Percentiles rank a stretch among this genome's conserved stretches.
These are phyloP conservation scores for Sterrhoptilus dennistouni DNA, from an alignment of 2,113 vertebrate genomes.

Conservation along the genomic window DNA sequence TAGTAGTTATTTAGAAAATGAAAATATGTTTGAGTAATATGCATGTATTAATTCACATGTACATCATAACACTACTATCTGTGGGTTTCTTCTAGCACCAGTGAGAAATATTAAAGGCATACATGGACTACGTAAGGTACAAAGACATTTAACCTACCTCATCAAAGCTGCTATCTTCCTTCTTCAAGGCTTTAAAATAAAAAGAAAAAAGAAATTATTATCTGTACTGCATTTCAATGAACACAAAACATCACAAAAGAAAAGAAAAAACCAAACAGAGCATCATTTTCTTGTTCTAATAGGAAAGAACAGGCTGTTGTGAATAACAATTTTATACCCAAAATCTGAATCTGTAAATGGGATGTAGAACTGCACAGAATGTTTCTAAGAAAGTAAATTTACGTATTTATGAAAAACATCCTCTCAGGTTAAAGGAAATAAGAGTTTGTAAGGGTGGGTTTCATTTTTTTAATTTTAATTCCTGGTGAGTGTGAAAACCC, in stretches of 20 bases:
- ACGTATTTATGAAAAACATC: conserved; percentile 67
- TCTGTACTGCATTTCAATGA: conserved; percentile 29
- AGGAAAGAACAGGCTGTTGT: conserved; percentile 29
- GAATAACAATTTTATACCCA: conserved; percentile 53
- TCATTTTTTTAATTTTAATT: background rate
- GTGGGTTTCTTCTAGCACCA: background rate
- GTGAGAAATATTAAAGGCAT: background rate
- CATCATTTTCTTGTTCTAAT: conserved; percentile 34
- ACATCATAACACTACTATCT: background rate
- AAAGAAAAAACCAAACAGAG: background rate
- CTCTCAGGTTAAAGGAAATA: conserved; percentile 36
- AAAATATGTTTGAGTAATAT: background rate
- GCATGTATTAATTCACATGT: background rate
- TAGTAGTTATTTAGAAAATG: background rate
- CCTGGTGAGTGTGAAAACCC: background rate
- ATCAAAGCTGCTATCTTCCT: conserved; percentile 92
- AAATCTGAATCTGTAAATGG: conserved; percentile 48
- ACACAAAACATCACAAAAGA: background rate
- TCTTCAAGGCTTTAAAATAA: conserved; percentile 91
- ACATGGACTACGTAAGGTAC: background rate
- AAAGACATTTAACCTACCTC: conserved; percentile 83
- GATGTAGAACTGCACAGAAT: background rate
- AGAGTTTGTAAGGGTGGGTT: background rate
- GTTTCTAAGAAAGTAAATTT: conserved; percentile 35
- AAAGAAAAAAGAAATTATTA: conserved; percentile 70